These are phyloP conservation scores for Orchesella cincta DNA, from an alignment of 1,140 invertebrate genomes.

Conservation along the genomic window DNA sequence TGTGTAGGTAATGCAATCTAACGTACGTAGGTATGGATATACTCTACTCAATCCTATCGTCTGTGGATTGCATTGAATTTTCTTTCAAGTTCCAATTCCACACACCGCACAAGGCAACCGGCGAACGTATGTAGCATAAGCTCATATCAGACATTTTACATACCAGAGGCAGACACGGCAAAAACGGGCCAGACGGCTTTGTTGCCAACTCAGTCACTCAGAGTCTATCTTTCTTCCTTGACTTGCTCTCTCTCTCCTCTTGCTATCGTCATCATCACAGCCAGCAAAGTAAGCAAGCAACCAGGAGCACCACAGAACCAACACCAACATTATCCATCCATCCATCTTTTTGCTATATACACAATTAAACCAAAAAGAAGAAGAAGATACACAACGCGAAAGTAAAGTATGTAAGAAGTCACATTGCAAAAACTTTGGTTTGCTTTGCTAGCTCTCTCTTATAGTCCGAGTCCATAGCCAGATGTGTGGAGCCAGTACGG, in stretches of 20 bases:
- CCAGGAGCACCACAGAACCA: neutral
- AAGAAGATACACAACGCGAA: neutral
- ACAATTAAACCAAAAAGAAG: neutral
- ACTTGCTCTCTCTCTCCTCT: neutral
- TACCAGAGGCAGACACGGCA: slow-evolving; percentile 26
- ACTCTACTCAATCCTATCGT: too few relatives aligned
- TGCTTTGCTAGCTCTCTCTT: too few relatives aligned
- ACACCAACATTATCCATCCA: slow-evolving; percentile 2
- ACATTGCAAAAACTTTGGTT: neutral
- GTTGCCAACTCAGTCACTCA: slow-evolving; percentile 44
- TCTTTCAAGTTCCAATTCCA: too few relatives aligned
- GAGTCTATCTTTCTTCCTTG: slow-evolving; percentile 25
- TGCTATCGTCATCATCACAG: slow-evolving; percentile 1
- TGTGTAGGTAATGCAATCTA: too few relatives aligned
- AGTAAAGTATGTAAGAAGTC: neutral
- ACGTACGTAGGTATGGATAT: too few relatives aligned
- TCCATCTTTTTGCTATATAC: slow-evolving; percentile 5
- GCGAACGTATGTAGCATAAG: neutral
- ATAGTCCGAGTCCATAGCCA: too few relatives aligned
- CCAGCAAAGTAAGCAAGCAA: neutral
- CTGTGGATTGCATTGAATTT: too few relatives aligned
- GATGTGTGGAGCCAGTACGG: too few relatives aligned
- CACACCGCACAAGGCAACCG: neutral
- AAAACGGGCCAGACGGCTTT: slow-evolving; percentile 47
- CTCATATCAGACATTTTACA: slow-evolving; percentile 12